Evolutionary conservation across 2,888 invertebrate genomes (phyloP).

Genomic region (Aproaerema taeniolella): DNA sequence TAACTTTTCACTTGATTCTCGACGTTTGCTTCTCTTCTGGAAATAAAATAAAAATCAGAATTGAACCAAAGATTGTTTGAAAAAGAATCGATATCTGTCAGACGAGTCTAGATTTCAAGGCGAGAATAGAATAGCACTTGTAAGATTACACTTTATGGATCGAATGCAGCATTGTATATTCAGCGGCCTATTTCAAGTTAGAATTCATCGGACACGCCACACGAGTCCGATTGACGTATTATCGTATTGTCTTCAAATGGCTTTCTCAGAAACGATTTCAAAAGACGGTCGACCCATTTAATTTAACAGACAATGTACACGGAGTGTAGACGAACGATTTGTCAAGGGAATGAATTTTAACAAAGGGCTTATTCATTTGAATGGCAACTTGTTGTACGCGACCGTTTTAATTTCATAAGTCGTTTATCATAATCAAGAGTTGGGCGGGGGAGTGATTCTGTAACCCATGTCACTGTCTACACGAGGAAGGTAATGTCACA

Average conservation of each 20-base stretch:
- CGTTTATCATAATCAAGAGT: slow-evolving; percentile 75
- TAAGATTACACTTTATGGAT: slow-evolving; percentile 46
- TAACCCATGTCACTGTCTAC: slow-evolving; percentile 73
- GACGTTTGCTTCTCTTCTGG: no score
- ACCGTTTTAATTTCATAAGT: slow-evolving; percentile 77
- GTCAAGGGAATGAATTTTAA: slow-evolving; percentile 73
- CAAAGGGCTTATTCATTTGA: slow-evolving; percentile 72
- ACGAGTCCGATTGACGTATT: slow-evolving; percentile 60
- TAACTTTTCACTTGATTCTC: no score
- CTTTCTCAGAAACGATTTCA: slow-evolving; percentile 63
- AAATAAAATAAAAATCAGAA: no score
- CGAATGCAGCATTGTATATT: slow-evolving; percentile 59
- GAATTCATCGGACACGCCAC: slow-evolving; percentile 50
- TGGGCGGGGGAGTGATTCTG: slow-evolving; percentile 32
- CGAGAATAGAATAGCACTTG: slow-evolving; percentile 34
- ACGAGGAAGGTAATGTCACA: slow-evolving; percentile 62
- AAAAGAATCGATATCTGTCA: no score
- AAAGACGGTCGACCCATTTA: slow-evolving; percentile 61
- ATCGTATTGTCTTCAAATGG: slow-evolving; percentile 61
- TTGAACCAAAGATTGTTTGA: no score
- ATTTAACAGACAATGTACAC: slow-evolving; percentile 66
- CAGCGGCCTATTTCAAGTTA: slow-evolving; percentile 51
- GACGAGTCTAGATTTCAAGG: no score
- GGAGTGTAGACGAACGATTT: slow-evolving; percentile 66
- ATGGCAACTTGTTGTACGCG: slow-evolving; percentile 71